phyloP scores from a whole-genome alignment of 2,888 invertebrate species.

The Yponomeuta sedellus region DNA sequence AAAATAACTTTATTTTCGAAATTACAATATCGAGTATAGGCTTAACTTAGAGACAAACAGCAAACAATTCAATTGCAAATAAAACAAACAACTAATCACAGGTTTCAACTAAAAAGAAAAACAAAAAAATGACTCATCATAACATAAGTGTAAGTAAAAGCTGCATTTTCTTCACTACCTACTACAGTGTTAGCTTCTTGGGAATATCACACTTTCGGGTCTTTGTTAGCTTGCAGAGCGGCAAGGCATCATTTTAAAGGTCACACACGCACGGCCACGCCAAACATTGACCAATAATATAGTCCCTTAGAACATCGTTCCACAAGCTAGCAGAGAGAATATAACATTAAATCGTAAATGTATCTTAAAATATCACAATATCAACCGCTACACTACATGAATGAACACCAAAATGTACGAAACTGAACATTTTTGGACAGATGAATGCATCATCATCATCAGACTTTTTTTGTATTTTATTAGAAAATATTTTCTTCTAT shows the following conservation, averaged over 20 bases:
- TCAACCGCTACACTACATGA: slow-evolving; percentile 55
- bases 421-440: slow-evolving; percentile 24
- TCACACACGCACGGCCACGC: not conserved
- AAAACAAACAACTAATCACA: slow-evolving; percentile 51
- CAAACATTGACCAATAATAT: not conserved
- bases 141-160: slow-evolving; percentile 35
- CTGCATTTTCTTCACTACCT: slow-evolving; percentile 24
- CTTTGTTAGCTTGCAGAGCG: not conserved
- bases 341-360: slow-evolving; percentile 36
- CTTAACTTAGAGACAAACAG: slow-evolving; percentile 42
- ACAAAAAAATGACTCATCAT: slow-evolving; percentile 49
- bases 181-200: slow-evolving; percentile 43
- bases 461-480: slow-evolving; percentile 21
- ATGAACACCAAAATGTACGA: slow-evolving; percentile 3
- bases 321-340: not conserved
- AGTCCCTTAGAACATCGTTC: not conserved
- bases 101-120: slow-evolving; percentile 29
- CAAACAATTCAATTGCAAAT: slow-evolving; percentile 58
- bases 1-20: slow-evolving; percentile 67
- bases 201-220: slow-evolving; percentile 38
- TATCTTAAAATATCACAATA: slow-evolving; percentile 72
- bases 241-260: not conserved
- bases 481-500: slow-evolving; percentile 11
- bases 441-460: slow-evolving; percentile 26
- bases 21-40: slow-evolving; percentile 41